These are phyloP conservation scores for Yponomeuta cagnagella DNA, from an alignment of 2,888 invertebrate species.

Conservation along the genomic window DNA sequence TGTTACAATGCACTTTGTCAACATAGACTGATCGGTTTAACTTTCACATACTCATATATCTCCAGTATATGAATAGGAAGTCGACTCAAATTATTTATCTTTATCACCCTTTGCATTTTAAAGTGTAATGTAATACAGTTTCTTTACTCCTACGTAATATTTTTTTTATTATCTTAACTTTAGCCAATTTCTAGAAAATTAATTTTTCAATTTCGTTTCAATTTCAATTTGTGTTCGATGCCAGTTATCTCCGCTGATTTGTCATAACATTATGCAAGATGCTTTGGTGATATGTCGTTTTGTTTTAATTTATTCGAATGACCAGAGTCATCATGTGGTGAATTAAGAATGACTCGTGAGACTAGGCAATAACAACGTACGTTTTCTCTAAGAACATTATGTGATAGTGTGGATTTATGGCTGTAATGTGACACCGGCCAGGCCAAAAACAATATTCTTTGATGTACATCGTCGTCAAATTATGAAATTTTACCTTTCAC, in stretches of 20 bases:
- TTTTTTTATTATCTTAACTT: constrained; percentile 38
- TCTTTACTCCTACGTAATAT: constrained; percentile 38
- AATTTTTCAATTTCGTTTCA: constrained; percentile 27
- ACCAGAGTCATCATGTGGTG: background rate
- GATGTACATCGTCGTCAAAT: background rate
- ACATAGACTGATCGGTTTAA: constrained; percentile 5
- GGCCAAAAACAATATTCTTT: background rate
- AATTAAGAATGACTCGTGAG: background rate
- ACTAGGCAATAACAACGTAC: background rate
- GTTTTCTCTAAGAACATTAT: background rate
- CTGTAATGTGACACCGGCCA: background rate
- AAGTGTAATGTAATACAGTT: constrained; percentile 46
- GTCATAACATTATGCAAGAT: constrained; percentile 22
- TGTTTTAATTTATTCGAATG: constrained; percentile 20
- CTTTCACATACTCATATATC: constrained; percentile 57
- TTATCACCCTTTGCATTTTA: constrained; percentile 20
- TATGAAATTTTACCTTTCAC: background rate
- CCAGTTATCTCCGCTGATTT: constrained; percentile 41
- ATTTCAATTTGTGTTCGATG: constrained; percentile 47
- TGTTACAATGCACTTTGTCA: constrained; percentile 35
- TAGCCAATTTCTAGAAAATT: constrained; percentile 61
- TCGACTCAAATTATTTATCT: constrained; percentile 9
- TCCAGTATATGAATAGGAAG: constrained; percentile 58
- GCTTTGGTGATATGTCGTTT: constrained; percentile 36
- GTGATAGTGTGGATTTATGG: background rate